These are phyloP conservation scores for Spongilla lacustris DNA, from an alignment of 37 sponge, comb jelly and placozoan species.

Conservation along the genomic window DNA sequence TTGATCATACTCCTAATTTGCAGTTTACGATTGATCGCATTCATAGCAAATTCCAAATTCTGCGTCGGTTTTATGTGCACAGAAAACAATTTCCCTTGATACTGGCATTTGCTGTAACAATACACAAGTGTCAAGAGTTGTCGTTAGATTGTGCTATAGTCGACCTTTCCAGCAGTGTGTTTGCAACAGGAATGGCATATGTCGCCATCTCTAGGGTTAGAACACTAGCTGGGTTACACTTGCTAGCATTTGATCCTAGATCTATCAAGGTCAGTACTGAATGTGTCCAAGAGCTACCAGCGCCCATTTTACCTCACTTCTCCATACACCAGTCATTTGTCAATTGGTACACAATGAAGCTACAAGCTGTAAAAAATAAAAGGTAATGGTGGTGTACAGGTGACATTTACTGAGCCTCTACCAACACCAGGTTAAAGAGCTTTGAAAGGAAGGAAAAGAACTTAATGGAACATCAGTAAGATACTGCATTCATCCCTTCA, in stretches of 20 bases:
- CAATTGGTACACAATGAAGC: too few relatives aligned
- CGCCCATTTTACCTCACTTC: too few relatives aligned
- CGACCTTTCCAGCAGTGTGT: conserved; percentile 59
- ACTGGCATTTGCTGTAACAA: conserved; percentile 54
- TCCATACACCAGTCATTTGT: too few relatives aligned
- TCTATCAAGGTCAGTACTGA: conserved; percentile 35
- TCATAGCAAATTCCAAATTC: conserved; percentile 39
- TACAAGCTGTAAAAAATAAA: too few relatives aligned
- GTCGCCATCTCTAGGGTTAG: conserved; percentile 62
- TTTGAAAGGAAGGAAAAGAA: too few relatives aligned
- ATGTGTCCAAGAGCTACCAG: conserved; percentile 19
- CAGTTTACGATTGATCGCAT: conserved; percentile 37
- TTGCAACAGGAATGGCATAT: conserved; percentile 61
- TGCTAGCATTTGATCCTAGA: conserved; percentile 17
- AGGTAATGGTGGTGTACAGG: too few relatives aligned
- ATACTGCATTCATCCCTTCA: too few relatives aligned
- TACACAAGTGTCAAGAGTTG: conserved; percentile 63
- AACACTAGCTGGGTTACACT: conserved; percentile 43
- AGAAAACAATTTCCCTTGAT: conserved; percentile 63
- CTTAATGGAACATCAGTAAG: too few relatives aligned
- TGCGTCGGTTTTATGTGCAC: conserved; percentile 40
- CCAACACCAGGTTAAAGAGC: too few relatives aligned
- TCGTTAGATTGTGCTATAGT: conserved; percentile 60
- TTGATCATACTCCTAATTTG: conserved; percentile 42
- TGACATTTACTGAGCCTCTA: too few relatives aligned